Evolutionary conservation across 2,797 vertebrate genomes (phyloP), one percentile per base, ranked within the genome.

Genomic region (Lithobates sylvaticus): DNA sequence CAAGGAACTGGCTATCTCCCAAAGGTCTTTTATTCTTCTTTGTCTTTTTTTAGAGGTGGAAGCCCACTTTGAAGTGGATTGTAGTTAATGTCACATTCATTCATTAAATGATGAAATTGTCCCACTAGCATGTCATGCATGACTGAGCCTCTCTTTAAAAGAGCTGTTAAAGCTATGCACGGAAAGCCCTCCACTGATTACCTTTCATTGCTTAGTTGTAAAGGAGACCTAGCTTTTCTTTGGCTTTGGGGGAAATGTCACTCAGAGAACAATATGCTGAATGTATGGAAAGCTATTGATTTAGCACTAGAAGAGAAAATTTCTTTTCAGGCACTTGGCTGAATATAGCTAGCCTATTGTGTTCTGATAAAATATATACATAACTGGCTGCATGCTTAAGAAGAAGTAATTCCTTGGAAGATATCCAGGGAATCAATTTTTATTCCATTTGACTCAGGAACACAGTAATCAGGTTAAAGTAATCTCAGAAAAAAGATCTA

Each of bases 51-150:
- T 69, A 15, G n/a, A 42, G 39, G 61, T 65, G 23, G 67, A 36
- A 77, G 26, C 27, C 29, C 23, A 68, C 39, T 73, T 83, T 87
- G 68, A 87, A 87, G 69, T 50, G 39, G 34, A 32, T 64, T 83
- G 54, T 77, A 68, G 15, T 78, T 61, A 87, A 68, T 83, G 80
- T 67, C 80, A 83, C 74, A 72, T 78, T 72, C 75, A 83, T 86
- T 86, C 80, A 83, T 71, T 78, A 83, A 83, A 77, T 83, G 54
- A 54, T 64, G 27, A 83, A 76, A 83, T 73, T 83, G 80, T 58
- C 54, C 50, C 29, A 29, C 42, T 50, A 86, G 39, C 85, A 82
- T 39, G 54, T 78, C 80, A 87, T 77, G 81, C 85, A 68, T 83
- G 75, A 27, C 7, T 83, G 75, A 58, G 32, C 74, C 26, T 27